Base-by-base conservation (phyloP, 1,140 invertebrate genomes). In the Gryon sp. region DNA sequence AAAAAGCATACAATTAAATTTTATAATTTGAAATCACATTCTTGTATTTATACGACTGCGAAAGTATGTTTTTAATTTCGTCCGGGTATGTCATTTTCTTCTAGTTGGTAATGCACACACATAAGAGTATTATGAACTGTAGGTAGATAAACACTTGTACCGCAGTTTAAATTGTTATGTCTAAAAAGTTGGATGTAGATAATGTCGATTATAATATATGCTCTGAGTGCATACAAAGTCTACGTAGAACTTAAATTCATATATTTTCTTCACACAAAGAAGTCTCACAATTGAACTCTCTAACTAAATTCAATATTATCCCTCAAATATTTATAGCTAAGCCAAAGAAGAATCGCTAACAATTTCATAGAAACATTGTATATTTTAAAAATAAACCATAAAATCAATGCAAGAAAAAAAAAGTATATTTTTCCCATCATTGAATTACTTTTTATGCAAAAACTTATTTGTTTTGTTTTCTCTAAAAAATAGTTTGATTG, bases 121-220 rank as follows among this genome's bases (percentile, higher is more conserved):
- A 36, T n/a, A 38, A 8, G 50, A 38, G 32, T 20, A 40, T 11
- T 63, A 50, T 18, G 41, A 38, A 59, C 28, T 53, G 38, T 45
- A 53, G 28, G 55, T 70, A 60, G 26, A 62, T 46, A 70, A 60
- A 60, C 55, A 70, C 55, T 62, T 70, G 30, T 46, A 43, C 20
- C 1, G 38, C 14, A 4, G 34, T 36, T 52, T 43, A 60, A 34
- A 53, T 70, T 70, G 55, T 70, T 70, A 70, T 70, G 66, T 70
- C 66, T 70, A 70, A 70, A 70, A 70, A 60, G 66, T 70, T 60
- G 28, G 30, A 26, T 70, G 66, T 46, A 70, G 66, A 70, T 60
- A 70, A 70, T 70, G 66, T 41, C 34, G 65, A 70, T 62, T 70
- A 53, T 60, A 59, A 59, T 60, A 38, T 46, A 69, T 62, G 66